phyloP scores from a whole-genome alignment of 2,888 invertebrate species.

The Phragmatobia fuliginosa region DNA sequence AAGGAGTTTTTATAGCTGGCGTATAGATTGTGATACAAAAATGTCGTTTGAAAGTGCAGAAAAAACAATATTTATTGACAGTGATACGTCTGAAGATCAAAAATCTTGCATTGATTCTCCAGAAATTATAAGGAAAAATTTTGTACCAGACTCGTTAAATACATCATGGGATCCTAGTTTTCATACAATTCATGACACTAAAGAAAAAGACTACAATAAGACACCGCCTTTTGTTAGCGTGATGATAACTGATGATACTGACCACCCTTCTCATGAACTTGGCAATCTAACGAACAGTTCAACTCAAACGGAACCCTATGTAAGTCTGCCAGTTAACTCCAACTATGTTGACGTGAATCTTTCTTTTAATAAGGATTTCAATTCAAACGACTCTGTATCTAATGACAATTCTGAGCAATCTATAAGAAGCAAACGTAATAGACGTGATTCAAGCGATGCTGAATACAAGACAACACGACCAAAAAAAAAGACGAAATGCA shows the following conservation, averaged over 20 bases:
- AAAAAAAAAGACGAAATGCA: conserved; percentile 72
- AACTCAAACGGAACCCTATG: conserved; percentile 68
- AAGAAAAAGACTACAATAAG: conserved; percentile 56
- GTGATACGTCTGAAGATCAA: conserved; percentile 48
- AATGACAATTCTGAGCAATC: conserved; percentile 65
- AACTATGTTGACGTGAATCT: conserved; percentile 65
- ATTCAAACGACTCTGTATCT: conserved; percentile 59
- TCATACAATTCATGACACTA: conserved; percentile 58
- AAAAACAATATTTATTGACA: conserved; percentile 49
- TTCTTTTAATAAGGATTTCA: conserved; percentile 70
- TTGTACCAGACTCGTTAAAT: conserved; percentile 58
- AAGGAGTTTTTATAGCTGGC: conserved; percentile 20
- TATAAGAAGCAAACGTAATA: conserved; percentile 66
- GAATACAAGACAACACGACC: conserved; percentile 64
- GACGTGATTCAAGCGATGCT: conserved; percentile 65
- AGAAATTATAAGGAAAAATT: conserved; percentile 74
- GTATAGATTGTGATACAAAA: conserved; percentile 26
- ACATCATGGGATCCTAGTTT: conserved; percentile 74
- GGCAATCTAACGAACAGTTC: conserved; percentile 61
- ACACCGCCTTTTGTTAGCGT: conserved; percentile 72
- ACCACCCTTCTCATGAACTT: conserved; percentile 55
- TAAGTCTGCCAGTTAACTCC: conserved; percentile 55
- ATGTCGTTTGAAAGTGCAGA: conserved; percentile 51
- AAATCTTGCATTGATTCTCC: conserved; percentile 62
- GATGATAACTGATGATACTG: conserved; percentile 68